Evolutionary conservation across 2,113 vertebrate species (phyloP), one percentile per base, ranked within the genome.

Genomic region (Clupea harengus): DNA sequence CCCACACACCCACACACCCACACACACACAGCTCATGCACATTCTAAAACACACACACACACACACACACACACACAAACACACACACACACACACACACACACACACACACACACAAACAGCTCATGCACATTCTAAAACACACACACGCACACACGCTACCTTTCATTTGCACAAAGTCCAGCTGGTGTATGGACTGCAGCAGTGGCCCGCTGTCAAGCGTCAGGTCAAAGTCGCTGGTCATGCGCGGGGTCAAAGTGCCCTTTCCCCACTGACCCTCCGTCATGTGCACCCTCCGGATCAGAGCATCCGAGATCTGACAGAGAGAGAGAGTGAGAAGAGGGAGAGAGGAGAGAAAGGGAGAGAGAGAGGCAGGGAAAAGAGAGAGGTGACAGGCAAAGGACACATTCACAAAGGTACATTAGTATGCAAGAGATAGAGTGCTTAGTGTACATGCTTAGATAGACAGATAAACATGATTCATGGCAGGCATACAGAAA

Each of bases 81-180:
- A 67, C 82, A 75, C 72, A 45, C 46, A 80, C 25, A 67, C 4
- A 75, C n/a, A 87, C 90, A 93, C 84, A 92, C 81, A 85, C 83
- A 85, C 57, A 85, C 75, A 84, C 44, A 83, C 45, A 83, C 52
- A 67, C 44, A 86, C 28, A 75, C 39, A 83, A 0, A 67, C 64
- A 67, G 1, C 39, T 39, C 39, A 39, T 39, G 39, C 39, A 39
- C 39, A 39, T 39, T 39, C 64, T 28, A 0, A 67, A n/a, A 67
- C 72, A 39, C 13, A 44, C 72, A 78, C 11, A 78, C 32, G 39
- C 28, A 78, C 1, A 78, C 28, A 44, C 72, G 46, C 81, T 93
- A 99, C 98, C 97, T 97, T 99, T 99, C 97, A 99, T 97, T 93
- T 99, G 98, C 22, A 99, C 96, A 0, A 99, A 99, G 94, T 99